Evolutionary conservation across 2,113 vertebrate species (phyloP), one percentile per base, ranked within the genome.

Genomic region (Hyperopisus bebe): DNA sequence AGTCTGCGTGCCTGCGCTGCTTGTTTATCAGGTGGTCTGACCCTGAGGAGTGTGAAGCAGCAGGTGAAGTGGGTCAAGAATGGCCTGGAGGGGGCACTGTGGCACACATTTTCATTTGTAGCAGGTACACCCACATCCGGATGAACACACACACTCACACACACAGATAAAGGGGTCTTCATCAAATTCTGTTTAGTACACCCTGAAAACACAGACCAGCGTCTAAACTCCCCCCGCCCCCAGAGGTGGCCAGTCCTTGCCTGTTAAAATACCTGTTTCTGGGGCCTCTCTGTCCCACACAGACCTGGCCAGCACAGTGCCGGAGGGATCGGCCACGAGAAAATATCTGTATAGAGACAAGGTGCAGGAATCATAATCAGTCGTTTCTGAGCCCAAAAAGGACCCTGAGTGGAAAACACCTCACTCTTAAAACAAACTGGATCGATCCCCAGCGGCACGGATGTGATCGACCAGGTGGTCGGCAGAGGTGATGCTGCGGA

Each of bases 181-280:
- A 70, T 31, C 10, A 11, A 10, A 27, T 13, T 70, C n/a, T 90
- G 90, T 90, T 92, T 92, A 93, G 90, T 90, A 89, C 91, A 92
- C 91, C 91, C 88, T 77, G 85, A 88, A 88, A 88, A 58, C 88
- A 48, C 17, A 89, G 82, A 90, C 87, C 89, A 44, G 88, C 87
- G 85, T 50, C 91, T 44, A 24, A n/a, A 58, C 48, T 3, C 17
- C 17, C 19, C 17, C 51, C 44, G 74, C n/a, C 86, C 19, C 42
- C 58, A 19, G 83, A 48, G 58, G 24, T 21, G 82, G 86, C 55
- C 74, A 89, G 58, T 51, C 87, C 58, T 82, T 84, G 24, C 44
- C 42, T 15, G 85, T 88, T 21, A 50, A 17, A 87, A 89, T 89
- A 70, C 31, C 89, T 89, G 88, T 31, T 70, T 27, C 27, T 31